Conservation (phyloP, 2,797 vertebrate genomes). For the Pelochelys cantorii region DNA sequence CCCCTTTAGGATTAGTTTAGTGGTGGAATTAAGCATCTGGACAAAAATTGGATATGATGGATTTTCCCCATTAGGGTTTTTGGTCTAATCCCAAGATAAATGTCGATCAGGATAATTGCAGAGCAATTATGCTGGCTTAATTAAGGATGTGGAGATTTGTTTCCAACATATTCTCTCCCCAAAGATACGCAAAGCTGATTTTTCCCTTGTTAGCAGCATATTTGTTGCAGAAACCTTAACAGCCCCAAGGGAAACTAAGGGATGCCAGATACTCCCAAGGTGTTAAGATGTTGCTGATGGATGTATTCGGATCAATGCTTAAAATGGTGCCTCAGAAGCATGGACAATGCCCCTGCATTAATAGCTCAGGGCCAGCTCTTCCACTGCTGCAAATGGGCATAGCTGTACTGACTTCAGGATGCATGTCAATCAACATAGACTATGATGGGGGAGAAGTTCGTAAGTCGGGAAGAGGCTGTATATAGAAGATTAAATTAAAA, state of each 20-base stretch:
- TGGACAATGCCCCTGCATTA: background rate
- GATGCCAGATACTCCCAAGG: conserved; percentile 13
- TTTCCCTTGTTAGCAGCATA: background rate
- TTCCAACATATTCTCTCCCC: conserved; percentile 61
- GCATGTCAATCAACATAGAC: background rate
- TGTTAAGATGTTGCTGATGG: conserved; percentile 39
- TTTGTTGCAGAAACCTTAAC: conserved; percentile 4
- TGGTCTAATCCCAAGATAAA: conserved; percentile 74
- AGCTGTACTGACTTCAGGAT: background rate
- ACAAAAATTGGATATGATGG: conserved; percentile 71
- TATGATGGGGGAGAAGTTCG: background rate
- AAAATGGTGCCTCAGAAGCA: background rate
- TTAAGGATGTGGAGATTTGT: conserved; percentile 68
- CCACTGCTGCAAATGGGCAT: background rate
- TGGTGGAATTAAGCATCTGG: conserved; percentile 71
- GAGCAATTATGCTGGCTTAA: conserved; percentile 67
- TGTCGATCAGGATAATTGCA: conserved; percentile 69
- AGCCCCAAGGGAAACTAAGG: background rate
- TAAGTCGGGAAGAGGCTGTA: too few species aligned
- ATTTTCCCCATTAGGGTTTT: conserved; percentile 71
- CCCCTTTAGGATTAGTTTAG: conserved; percentile 58
- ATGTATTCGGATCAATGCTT: background rate
- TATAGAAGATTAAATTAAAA: background rate
- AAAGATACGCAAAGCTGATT: conserved; percentile 25
- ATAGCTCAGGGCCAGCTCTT: background rate